These are phyloP conservation scores for Drosophila paranaensis DNA, from an alignment of 2,888 invertebrate species.

Conservation along the genomic window DNA sequence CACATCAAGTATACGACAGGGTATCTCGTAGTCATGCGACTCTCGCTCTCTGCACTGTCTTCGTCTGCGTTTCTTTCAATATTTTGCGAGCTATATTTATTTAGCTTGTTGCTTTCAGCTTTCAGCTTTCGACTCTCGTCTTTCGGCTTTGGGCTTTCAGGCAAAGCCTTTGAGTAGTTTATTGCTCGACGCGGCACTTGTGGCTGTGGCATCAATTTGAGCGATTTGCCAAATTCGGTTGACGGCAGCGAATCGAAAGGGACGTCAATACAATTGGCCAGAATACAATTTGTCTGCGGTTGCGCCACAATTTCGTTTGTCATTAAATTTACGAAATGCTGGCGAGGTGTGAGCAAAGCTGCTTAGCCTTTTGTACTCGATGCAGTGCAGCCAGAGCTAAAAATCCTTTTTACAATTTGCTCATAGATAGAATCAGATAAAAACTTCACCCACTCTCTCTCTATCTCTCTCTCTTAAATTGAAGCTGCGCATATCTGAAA, in stretches of 20 bases:
- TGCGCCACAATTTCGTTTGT: slow-evolving; percentile 28
- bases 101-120: slow-evolving; percentile 58
- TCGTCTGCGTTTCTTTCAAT: slow-evolving; percentile 30
- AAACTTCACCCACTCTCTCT: not conserved
- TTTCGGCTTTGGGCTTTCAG: slow-evolving; percentile 15
- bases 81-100: slow-evolving; percentile 63
- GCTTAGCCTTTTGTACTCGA: not conserved
- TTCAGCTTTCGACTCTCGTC: slow-evolving; percentile 1
- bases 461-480: not conserved
- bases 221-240: slow-evolving; percentile 47
- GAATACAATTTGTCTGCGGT: slow-evolving; percentile 46
- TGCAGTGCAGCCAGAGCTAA: not conserved
- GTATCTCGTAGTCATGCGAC: slow-evolving; percentile 5
- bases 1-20: slow-evolving; percentile 3
- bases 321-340: slow-evolving; percentile 18
- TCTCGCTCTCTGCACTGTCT: not conserved
- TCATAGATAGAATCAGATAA: slow-evolving; percentile 1
- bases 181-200: slow-evolving; percentile 41
- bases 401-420: slow-evolving; percentile 7
- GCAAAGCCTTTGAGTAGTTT: slow-evolving; percentile 55
- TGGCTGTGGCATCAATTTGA: slow-evolving; percentile 49
- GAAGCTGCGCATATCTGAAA: not conserved
- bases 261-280: slow-evolving; percentile 41
- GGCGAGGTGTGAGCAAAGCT: not conserved
- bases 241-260: slow-evolving; percentile 34